Evolutionary conservation across 2,888 invertebrate genomes (phyloP).

Genomic region (Pyrgus malvae): DNA sequence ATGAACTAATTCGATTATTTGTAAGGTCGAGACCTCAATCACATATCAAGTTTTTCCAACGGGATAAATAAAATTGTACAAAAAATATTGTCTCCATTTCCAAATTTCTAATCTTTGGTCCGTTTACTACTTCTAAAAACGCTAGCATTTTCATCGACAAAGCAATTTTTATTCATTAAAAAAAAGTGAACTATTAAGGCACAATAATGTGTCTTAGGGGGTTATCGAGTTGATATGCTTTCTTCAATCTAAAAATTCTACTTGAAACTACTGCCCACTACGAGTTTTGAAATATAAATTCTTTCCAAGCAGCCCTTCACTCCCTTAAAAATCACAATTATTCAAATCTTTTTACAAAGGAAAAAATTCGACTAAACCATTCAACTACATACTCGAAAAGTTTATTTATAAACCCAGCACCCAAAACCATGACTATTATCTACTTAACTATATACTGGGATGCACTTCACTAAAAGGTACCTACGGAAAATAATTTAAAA

Average conservation of each 20-base stretch:
- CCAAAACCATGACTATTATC: constrained; percentile 63
- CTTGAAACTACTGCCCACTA: constrained; percentile 58
- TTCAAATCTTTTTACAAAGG: constrained; percentile 35
- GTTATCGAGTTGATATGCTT: constrained; percentile 67
- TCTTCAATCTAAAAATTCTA: constrained; percentile 44
- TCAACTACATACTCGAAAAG: constrained; percentile 45
- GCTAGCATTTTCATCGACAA: constrained; percentile 46
- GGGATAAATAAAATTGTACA: constrained; percentile 66
- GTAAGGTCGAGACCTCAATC: constrained; percentile 37
- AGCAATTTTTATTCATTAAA: constrained; percentile 40
- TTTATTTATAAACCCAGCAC: constrained; percentile 62
- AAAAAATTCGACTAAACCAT: constrained; percentile 47
- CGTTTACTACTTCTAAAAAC: constrained; percentile 59
- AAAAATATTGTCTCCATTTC: constrained; percentile 70
- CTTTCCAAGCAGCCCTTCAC: constrained; percentile 46
- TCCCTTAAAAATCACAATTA: constrained; percentile 45
- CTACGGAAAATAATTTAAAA: constrained; percentile 50
- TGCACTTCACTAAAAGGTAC: constrained; percentile 65
- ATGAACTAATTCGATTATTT: constrained; percentile 43
- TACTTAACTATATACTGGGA: constrained; percentile 74
- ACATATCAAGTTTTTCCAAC: constrained; percentile 51
- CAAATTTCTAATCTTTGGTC: constrained; percentile 69
- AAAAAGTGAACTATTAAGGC: constrained; percentile 64
- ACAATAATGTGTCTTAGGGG: constrained; percentile 69
- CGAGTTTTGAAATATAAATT: constrained; percentile 53